Evolutionary conservation across 2,888 invertebrate genomes (phyloP).

Genomic region (Macropis europaea): DNA sequence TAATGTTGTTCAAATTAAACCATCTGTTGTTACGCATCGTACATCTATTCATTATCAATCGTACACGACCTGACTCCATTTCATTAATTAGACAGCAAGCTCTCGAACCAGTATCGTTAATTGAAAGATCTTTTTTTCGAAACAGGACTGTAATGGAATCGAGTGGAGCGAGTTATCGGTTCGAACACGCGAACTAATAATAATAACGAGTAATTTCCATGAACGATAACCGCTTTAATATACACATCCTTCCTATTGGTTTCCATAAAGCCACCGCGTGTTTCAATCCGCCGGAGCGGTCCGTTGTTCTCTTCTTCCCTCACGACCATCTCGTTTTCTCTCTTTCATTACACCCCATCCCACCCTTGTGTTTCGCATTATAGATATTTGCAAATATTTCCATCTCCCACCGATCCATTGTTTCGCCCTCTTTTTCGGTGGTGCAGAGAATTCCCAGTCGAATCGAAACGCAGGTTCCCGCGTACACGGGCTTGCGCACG

Average conservation of each 20-base stretch:
- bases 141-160: constrained; percentile 61
- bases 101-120: too few species aligned
- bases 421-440: neutral
- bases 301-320: neutral
- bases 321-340: neutral
- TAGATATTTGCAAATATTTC: constrained; percentile 2
- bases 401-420: neutral
- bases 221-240: constrained; percentile 55
- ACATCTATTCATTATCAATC: too few species aligned
- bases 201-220: constrained; percentile 62
- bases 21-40: too few species aligned
- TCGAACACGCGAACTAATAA: constrained; percentile 50
- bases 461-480: neutral
- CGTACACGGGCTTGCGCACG: too few species aligned
- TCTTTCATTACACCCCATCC: neutral
- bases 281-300: constrained; percentile 2
- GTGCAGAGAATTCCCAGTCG: neutral
- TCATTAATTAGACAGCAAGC: too few species aligned
- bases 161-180: constrained; percentile 22
- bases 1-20: too few species aligned
- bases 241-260: constrained; percentile 33
- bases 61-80: too few species aligned
- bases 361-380: neutral
- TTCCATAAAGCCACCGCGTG: constrained; percentile 25
- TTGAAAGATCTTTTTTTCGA: too few species aligned